A percentile compares a stretch with the other conserved stretches of the same genome.
Evolutionary conservation across 1,140 invertebrate genomes (phyloP).

Genomic region (Bicyclus anynana): DNA sequence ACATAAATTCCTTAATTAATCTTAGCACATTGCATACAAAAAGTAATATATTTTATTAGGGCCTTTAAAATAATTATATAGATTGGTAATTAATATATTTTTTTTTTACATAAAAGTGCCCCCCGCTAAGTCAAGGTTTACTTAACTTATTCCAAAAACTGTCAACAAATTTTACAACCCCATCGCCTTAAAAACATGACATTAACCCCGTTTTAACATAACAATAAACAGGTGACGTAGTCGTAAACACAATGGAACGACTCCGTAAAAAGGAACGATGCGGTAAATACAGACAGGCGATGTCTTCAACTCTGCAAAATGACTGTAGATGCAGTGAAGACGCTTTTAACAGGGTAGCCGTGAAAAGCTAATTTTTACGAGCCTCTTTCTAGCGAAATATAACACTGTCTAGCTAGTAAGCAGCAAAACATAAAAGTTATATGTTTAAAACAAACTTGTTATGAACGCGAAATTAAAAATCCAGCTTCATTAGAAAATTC

Average conservation of each 20-base stretch:
- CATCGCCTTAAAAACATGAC: conserved; percentile 33
- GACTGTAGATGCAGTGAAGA: conserved; percentile 35
- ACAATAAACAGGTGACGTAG: conserved; percentile 55
- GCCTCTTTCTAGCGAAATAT: conserved; percentile 7
- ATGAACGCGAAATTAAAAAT: no score
- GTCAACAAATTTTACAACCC: conserved; percentile 13
- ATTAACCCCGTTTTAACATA: conserved; percentile 64
- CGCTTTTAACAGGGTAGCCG: conserved; percentile 34
- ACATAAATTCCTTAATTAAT: no score
- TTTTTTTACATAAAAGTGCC: no score
- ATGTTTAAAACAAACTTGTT: no score
- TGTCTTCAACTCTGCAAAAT: conserved; percentile 43
- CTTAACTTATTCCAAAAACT: conserved; percentile 3
- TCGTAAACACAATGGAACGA: conserved; percentile 62
- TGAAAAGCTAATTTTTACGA: conserved; percentile 44
- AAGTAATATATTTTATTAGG: no score
- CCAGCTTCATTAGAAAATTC: no score
- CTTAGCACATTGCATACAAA: no score
- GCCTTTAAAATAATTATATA: no score
- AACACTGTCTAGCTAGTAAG: background rate
- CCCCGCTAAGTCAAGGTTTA: no score
- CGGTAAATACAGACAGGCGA: conserved; percentile 69
- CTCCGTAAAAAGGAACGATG: conserved; percentile 67
- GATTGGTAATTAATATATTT: no score
- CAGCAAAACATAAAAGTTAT: background rate